These are phyloP conservation scores for Stomatorhinus ivindoensis DNA, from an alignment of 2,113 vertebrate species.

Conservation along the genomic window DNA sequence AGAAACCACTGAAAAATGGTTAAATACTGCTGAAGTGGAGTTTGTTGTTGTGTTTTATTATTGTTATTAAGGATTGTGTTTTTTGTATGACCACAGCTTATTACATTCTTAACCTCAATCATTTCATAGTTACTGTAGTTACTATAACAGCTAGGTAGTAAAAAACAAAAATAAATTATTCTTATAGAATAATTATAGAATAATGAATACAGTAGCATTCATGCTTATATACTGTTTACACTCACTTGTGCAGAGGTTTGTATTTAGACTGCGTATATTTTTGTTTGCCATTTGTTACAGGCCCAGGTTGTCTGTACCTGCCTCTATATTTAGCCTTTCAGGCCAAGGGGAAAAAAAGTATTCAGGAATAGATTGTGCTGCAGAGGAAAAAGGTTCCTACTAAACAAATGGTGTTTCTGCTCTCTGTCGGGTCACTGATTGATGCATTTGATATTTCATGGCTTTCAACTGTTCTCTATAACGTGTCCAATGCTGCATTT, in stretches of 20 bases:
- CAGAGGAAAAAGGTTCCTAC: not conserved
- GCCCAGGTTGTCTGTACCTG: not conserved
- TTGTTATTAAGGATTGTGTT: not conserved
- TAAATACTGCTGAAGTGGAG: not conserved
- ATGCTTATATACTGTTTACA: not conserved
- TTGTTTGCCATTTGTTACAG: slow-evolving; percentile 8
- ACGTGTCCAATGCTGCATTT: not conserved
- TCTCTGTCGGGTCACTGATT: not conserved
- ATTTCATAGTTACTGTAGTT: not conserved
- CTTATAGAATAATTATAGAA: not conserved
- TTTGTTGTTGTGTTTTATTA: not conserved
- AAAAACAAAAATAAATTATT: not conserved
- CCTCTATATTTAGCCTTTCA: slow-evolving; percentile 1
- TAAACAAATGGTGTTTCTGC: slow-evolving; percentile 5
- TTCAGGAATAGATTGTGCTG: not conserved
- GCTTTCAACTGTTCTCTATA: slow-evolving; percentile 17
- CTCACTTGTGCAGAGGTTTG: not conserved
- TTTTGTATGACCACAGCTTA: not conserved
- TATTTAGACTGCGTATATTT: slow-evolving; percentile 5
- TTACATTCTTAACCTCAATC: not conserved
- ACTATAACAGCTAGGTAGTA: not conserved
- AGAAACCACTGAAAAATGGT: not conserved
- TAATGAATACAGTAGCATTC: not conserved
- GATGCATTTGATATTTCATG: not conserved
- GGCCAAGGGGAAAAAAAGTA: slow-evolving; percentile 10